Conservation (phyloP, 2,797 vertebrate species). For the Pelobates cultripes region DNA sequence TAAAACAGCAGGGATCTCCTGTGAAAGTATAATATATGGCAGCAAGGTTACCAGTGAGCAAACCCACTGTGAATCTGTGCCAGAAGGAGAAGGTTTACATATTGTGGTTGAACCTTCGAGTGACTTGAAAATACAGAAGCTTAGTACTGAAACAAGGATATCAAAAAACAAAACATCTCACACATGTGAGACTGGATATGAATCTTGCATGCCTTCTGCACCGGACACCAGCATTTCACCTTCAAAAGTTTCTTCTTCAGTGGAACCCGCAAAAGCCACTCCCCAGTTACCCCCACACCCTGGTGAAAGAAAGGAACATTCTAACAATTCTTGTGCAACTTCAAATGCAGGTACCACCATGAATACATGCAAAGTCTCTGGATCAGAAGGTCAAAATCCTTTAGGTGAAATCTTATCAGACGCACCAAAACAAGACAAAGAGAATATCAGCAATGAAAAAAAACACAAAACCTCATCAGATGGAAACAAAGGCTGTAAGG, state of each 20-base stretch:
- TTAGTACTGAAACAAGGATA: background rate
- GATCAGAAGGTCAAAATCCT: background rate
- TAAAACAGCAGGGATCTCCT: background rate
- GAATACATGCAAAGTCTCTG: background rate
- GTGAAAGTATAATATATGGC: background rate
- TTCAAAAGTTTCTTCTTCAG: background rate
- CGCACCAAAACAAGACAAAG: background rate
- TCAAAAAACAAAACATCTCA: background rate
- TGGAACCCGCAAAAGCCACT: background rate
- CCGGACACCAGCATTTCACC: background rate
- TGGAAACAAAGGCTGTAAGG: conserved; percentile 18
- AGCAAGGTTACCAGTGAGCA: background rate
- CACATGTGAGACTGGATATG: too few species aligned
- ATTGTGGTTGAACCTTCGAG: background rate
- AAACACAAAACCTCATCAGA: background rate
- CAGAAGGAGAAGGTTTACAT: background rate
- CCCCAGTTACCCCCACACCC: background rate
- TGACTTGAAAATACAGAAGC: background rate
- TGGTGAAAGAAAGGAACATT: background rate
- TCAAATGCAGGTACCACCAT: background rate
- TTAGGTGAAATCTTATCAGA: background rate
- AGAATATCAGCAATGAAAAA: conserved; percentile 13
- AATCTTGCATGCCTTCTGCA: background rate
- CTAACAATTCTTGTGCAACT: background rate
- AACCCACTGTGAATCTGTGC: background rate